Base-by-base conservation (phyloP, 30 jellyfish, hydroid and myxozoan genomes). In the Turritopsis dohrnii region DNA sequence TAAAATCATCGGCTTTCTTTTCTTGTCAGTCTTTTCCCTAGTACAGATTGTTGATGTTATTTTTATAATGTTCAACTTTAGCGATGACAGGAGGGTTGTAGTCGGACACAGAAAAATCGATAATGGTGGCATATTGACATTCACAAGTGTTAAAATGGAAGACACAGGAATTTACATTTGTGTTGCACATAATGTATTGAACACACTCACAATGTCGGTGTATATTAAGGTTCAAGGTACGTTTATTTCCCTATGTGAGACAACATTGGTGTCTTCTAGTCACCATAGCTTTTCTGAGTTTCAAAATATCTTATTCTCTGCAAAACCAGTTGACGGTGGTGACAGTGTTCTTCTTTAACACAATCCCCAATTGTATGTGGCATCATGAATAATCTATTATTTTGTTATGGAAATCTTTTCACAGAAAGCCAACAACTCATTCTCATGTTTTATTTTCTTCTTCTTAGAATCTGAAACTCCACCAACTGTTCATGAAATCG, bases 151-250 rank as follows among this genome's bases (percentile, higher is more conserved):
- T n/a, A 60, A 30, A 20, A 21, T 77, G 8, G n/a, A 28, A 53
- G 97, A 92, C 76, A 84, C 77, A 29, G 97, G 97, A 54, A 92
- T 92, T 88, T 92, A 92, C 53, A 82, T 85, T 23, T 88, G 96
- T 65, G 79, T 92, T 83, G 97, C 95, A 7, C 72, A 86, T 52
- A 92, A 92, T 82, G 28, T n/a, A 19, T 88, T 66, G 71, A 94
- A 94, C 27, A 31, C 97, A 23, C 84, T 92, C 65, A 87, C 96
- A 21, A 84, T 89, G 28, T 89, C 94, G 29, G 71, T 90, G 17
- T 83, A 53, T 53, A 83, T 92, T 23, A 83, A 72, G 25, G 96
- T 88, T 20, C 85, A 81, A 84, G 95, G 97, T 91, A 82, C 29
- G 21, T 21, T 25, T 60, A 21, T 60, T 60, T 60, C 21, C 19